Evolutionary conservation across 1,140 invertebrate genomes (phyloP).

Genomic region (Mamestra configurata): DNA sequence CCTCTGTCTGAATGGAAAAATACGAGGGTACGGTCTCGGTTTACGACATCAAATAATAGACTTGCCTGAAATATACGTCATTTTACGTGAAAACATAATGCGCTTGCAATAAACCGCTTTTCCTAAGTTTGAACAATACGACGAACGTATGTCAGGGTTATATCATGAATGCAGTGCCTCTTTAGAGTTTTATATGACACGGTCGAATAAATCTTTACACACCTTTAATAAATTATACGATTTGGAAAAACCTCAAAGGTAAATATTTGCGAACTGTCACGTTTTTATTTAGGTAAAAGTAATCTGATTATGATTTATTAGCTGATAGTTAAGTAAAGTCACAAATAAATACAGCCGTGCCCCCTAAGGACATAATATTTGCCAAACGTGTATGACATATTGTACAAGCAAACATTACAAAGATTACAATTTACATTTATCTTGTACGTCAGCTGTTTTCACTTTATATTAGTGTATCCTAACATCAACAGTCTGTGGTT

Average conservation of each 20-base stretch:
- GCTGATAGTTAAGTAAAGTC: background rate
- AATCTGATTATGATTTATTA: conserved; percentile 12
- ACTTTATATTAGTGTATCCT: conserved; percentile 25
- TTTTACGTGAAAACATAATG: conserved; percentile 20
- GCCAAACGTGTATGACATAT: conserved; percentile 18
- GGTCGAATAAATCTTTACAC: no score
- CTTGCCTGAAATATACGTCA: conserved; percentile 15
- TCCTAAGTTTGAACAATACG: background rate
- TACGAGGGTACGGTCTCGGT: conserved; percentile 53
- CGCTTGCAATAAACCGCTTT: conserved; percentile 1
- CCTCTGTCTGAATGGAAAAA: conserved; percentile 59
- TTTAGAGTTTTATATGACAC: background rate
- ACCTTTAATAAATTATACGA: background rate
- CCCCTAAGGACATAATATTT: conserved; percentile 37
- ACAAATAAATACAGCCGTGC: conserved; percentile 36
- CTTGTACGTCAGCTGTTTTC: conserved; percentile 50
- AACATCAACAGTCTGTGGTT: conserved; percentile 13
- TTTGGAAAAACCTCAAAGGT: background rate
- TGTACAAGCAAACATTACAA: background rate
- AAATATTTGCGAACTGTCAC: conserved; percentile 14
- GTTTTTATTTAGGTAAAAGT: background rate
- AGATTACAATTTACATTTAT: conserved; percentile 29
- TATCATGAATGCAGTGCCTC: background rate
- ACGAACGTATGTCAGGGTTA: background rate
- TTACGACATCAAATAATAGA: conserved; percentile 59